Percentiles rank a stretch among this genome's conserved stretches.
Conservation (phyloP, 2,888 invertebrate genomes). For the Lissocephala sabroskyi region DNA sequence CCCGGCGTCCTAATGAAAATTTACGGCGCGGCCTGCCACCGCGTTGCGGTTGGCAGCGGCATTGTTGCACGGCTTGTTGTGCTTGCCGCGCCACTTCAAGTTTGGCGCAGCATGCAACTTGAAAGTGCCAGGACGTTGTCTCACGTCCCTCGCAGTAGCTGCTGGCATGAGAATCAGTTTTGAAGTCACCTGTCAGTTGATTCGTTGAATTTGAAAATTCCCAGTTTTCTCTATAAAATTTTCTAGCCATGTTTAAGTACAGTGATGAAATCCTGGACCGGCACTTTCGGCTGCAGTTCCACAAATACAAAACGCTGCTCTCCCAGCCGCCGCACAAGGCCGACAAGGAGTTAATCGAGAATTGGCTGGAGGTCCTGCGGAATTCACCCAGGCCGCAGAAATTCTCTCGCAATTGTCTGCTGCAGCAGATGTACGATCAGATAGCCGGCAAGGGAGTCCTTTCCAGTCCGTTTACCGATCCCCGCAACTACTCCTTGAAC, state of each 20-base stretch:
- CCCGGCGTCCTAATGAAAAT: conserved; percentile 64
- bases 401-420: conserved; percentile 21
- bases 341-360: conserved; percentile 11
- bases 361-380: conserved; percentile 23
- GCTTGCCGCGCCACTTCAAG: conserved; percentile 37
- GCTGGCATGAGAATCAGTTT: no score
- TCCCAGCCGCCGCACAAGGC: not conserved
- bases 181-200: no score
- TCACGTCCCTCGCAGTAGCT: no score
- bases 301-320: not conserved
- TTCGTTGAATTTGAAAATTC: no score
- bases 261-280: conserved; percentile 6
- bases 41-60: conserved; percentile 14
- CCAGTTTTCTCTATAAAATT: no score
- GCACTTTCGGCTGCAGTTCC: not conserved
- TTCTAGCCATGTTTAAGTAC: no score
- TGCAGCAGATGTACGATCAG: conserved; percentile 18
- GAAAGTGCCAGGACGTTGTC: no score
- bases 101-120: conserved; percentile 22
- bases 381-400: conserved; percentile 14
- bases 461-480: conserved; percentile 13
- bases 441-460: conserved; percentile 4
- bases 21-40: conserved; percentile 34
- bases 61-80: conserved; percentile 21
- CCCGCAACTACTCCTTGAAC: not conserved